Evolutionary conservation across 1,140 invertebrate species (phyloP).

Genomic region (Sycophaga agraensis): DNA sequence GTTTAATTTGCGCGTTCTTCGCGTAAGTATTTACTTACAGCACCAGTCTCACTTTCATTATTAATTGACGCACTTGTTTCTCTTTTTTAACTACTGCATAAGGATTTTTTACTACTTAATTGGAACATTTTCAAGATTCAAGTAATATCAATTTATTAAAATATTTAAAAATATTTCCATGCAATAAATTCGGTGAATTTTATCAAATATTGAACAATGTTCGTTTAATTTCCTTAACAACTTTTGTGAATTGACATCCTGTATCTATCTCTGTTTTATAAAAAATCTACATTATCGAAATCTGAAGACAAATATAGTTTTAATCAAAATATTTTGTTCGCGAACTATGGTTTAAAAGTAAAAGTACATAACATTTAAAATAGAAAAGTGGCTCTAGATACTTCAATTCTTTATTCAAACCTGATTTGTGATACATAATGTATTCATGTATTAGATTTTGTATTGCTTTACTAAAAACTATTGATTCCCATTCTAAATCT

Average conservation of each 20-base stretch:
- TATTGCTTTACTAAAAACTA: background rate
- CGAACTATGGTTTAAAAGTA: too few species aligned
- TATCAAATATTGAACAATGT: too few species aligned
- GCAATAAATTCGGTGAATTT: too few species aligned
- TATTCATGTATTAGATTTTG: background rate
- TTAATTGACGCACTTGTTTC: background rate
- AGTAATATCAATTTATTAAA: background rate
- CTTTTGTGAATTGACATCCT: too few species aligned
- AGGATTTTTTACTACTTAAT: background rate
- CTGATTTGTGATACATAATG: background rate
- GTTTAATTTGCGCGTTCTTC: slow-evolving; percentile 39
- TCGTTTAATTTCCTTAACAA: too few species aligned
- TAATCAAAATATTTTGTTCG: background rate
- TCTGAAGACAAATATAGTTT: background rate
- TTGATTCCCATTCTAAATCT: background rate
- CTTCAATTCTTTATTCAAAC: background rate
- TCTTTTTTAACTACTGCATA: background rate
- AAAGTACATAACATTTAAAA: too few species aligned
- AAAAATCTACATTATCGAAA: background rate
- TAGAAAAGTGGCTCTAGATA: background rate
- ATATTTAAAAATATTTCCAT: too few species aligned
- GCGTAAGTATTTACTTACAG: slow-evolving; percentile 43
- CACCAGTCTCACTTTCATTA: background rate
- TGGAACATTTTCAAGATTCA: background rate
- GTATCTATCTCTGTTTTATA: too few species aligned